Evolutionary conservation across 2,797 vertebrate species (phyloP).

Genomic region (Sitta carolinensis): DNA sequence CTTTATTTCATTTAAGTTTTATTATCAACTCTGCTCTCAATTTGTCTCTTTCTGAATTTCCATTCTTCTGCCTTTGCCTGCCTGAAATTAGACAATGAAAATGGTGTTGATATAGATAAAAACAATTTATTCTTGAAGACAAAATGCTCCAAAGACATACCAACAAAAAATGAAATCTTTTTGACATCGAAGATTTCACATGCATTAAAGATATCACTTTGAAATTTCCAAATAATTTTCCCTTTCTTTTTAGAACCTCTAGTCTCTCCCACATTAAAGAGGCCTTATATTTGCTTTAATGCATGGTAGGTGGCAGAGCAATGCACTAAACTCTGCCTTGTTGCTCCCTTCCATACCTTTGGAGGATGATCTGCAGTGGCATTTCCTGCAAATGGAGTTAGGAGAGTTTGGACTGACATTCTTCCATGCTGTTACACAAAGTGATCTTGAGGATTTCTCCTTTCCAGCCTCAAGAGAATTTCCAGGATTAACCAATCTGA

Average conservation of each 20-base stretch:
- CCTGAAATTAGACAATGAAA: slow-evolving; percentile 15
- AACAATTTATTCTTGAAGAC: slow-evolving; percentile 16
- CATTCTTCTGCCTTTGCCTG: neutral
- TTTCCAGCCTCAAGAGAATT: neutral
- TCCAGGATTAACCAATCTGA: neutral
- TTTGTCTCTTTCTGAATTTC: neutral
- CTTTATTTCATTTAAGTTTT: slow-evolving; percentile 5
- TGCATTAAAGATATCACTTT: neutral
- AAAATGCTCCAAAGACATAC: neutral
- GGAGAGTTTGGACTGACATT: neutral
- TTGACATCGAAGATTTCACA: neutral
- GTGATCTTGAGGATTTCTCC: neutral
- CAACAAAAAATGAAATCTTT: neutral
- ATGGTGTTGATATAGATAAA: neutral
- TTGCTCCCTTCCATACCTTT: neutral
- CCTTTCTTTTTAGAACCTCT: neutral
- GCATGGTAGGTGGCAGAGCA: neutral
- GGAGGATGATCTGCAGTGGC: neutral
- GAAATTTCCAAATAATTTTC: neutral
- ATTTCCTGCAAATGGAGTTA: neutral
- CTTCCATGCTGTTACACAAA: neutral
- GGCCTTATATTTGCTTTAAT: neutral
- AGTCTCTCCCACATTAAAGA: neutral
- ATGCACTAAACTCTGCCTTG: neutral
- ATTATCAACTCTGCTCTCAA: neutral